phyloP scores from a whole-genome alignment of 2,888 invertebrate species.

The Cacoxenus indagator region DNA sequence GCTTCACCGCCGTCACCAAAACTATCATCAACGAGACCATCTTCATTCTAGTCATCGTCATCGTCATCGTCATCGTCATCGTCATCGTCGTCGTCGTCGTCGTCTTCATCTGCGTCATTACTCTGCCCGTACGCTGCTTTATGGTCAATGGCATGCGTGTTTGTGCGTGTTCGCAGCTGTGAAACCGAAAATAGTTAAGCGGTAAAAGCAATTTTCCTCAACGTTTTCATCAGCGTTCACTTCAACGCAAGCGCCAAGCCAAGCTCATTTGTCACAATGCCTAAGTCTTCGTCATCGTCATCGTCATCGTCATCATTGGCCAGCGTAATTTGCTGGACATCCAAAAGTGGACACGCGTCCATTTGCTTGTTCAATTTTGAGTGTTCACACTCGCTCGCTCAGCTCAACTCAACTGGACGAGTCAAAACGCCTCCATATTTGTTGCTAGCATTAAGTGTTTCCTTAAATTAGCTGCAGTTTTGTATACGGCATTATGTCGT shows the following conservation, averaged over 20 bases:
- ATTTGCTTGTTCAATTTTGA: not conserved
- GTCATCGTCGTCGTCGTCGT: too few relatives aligned
- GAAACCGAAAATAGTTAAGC: slow-evolving; percentile 21
- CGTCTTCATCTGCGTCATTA: too few relatives aligned
- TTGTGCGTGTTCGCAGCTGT: slow-evolving; percentile 38
- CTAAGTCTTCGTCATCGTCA: not conserved
- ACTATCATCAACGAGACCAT: too few relatives aligned
- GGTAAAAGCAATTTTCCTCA: slow-evolving; percentile 31
- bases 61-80: too few relatives aligned
- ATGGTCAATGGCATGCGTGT: slow-evolving; percentile 18
- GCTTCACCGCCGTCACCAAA: too few relatives aligned
- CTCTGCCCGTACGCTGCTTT: too few relatives aligned
- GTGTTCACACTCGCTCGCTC: not conserved
- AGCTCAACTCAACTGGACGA: not conserved
- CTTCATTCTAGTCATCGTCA: too few relatives aligned
- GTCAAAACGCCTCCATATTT: slow-evolving; percentile 59
- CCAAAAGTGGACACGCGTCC: slow-evolving; percentile 63
- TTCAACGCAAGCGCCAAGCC: slow-evolving; percentile 43
- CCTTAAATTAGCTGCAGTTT: slow-evolving; percentile 61
- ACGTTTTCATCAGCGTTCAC: not conserved
- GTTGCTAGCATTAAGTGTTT: slow-evolving; percentile 46
- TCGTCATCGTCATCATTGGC: not conserved
- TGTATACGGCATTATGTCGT: slow-evolving; percentile 3
- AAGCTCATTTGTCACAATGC: slow-evolving; percentile 61
- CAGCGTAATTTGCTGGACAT: slow-evolving; percentile 57